A percentile compares a stretch with the other conserved stretches of the same genome.
Evolutionary conservation across 1,140 invertebrate genomes (phyloP).

Genomic region (Asbolus verrucosus): DNA sequence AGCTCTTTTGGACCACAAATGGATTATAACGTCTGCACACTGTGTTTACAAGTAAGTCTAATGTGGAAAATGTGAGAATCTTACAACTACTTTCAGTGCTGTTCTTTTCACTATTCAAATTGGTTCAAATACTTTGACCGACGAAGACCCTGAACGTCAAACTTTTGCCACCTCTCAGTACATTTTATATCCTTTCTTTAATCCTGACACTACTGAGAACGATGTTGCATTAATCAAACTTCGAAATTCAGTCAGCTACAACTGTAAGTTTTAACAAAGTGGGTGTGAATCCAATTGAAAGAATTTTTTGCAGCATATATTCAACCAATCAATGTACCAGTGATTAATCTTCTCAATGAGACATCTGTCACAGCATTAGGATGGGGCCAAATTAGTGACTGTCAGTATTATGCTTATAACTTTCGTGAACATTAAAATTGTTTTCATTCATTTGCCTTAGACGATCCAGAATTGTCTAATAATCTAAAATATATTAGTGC

Average conservation of each 20-base stretch:
- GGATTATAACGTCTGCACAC: constrained; percentile 3
- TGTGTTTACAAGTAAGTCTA: constrained; percentile 14
- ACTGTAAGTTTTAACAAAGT: no score
- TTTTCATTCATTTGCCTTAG: no score
- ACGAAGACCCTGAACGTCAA: background rate
- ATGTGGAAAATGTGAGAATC: no score
- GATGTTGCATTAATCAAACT: constrained; percentile 19
- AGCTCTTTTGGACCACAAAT: background rate
- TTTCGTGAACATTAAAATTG: no score
- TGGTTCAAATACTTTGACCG: constrained; percentile 2
- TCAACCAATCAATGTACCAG: no score
- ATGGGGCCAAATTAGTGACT: no score
- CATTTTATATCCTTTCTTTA: background rate
- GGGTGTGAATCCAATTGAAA: no score
- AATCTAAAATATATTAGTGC: no score
- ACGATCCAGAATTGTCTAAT: no score
- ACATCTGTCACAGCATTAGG: no score
- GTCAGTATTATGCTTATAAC: no score
- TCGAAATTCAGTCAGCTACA: background rate
- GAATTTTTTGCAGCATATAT: no score
- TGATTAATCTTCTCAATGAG: background rate
- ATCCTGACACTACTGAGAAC: background rate
- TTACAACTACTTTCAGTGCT: background rate
- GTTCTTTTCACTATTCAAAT: constrained; percentile 1
- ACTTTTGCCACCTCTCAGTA: constrained; percentile 8